Evolutionary conservation across 2,113 vertebrate species (phyloP).

Genomic region (Mohoua ochrocephala): DNA sequence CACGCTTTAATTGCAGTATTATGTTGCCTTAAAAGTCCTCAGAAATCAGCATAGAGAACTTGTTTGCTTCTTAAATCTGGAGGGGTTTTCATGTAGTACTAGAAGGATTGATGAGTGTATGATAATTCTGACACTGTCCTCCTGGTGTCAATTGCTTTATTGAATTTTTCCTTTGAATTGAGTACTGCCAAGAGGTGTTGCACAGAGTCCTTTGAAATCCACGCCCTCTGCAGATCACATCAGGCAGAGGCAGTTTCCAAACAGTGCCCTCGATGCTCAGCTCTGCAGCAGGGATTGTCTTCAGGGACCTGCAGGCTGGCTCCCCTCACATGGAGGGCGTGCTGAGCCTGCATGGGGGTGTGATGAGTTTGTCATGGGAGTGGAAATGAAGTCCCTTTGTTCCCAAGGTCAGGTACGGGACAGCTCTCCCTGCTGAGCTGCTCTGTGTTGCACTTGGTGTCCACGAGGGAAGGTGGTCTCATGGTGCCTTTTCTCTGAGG

Average conservation of each 20-base stretch:
- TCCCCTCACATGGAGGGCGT: accelerated
- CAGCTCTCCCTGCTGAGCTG: neutral
- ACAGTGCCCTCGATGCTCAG: accelerated
- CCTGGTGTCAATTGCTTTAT: neutral
- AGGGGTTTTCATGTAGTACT: neutral
- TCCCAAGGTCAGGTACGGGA: accelerated
- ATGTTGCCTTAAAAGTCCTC: neutral
- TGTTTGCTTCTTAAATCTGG: neutral
- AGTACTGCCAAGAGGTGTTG: neutral
- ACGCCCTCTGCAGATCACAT: accelerated
- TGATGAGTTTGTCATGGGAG: accelerated
- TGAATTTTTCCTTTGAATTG: neutral
- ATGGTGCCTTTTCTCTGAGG: neutral
- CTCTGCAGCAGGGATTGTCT: neutral
- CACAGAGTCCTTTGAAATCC: neutral
- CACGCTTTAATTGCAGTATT: neutral
- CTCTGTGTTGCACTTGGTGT: neutral
- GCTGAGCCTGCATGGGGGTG: neutral
- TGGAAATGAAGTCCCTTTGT: neutral
- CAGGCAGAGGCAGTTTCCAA: neutral
- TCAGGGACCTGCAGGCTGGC: neutral
- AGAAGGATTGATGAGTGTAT: neutral
- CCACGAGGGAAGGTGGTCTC: accelerated
- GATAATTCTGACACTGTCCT: neutral
- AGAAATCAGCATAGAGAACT: neutral